Evolutionary conservation across 2,797 vertebrate genomes (phyloP).

Genomic region (Rhabdomys pumilio): DNA sequence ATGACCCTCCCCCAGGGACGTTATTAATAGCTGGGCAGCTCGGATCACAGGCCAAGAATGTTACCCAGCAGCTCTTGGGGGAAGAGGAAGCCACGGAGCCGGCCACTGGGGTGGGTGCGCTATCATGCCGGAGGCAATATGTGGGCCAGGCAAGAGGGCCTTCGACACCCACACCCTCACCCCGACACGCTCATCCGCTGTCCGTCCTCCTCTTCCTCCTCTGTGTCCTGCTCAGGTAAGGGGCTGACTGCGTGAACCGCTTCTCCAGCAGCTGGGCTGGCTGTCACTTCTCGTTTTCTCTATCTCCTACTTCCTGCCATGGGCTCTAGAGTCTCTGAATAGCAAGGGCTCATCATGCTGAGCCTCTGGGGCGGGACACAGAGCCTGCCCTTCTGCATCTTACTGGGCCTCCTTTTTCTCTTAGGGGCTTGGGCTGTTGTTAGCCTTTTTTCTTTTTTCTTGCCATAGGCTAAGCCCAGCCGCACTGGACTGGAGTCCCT

Average conservation of each 20-base stretch:
- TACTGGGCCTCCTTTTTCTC: neutral
- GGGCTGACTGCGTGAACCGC: neutral
- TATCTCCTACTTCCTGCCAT: neutral
- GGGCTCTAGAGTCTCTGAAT: neutral
- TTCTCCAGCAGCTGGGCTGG: fast-evolving
- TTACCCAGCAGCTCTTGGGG: conserved; percentile 73
- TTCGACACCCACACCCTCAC: conserved; percentile 3
- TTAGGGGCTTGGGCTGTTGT: neutral
- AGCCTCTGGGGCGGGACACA: neutral
- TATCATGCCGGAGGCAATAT: conserved; percentile 80
- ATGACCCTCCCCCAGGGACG: conserved; percentile 69
- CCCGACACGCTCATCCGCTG: conserved; percentile 52
- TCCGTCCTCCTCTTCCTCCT: conserved; percentile 87
- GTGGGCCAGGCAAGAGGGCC: conserved; percentile 85
- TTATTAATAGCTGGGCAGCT: conserved; percentile 81
- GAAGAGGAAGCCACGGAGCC: conserved; percentile 78
- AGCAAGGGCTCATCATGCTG: neutral
- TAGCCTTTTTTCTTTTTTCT: neutral
- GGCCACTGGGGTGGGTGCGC: conserved; percentile 70
- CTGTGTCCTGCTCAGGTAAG: conserved; percentile 89
- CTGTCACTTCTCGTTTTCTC: neutral
- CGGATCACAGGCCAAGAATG: conserved; percentile 79
- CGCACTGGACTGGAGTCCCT: fast-evolving
- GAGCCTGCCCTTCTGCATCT: neutral
- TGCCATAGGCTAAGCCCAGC: fast-evolving